These are phyloP conservation scores for Semnornis frantzii DNA, from an alignment of 2,113 vertebrate species.

Conservation along the genomic window DNA sequence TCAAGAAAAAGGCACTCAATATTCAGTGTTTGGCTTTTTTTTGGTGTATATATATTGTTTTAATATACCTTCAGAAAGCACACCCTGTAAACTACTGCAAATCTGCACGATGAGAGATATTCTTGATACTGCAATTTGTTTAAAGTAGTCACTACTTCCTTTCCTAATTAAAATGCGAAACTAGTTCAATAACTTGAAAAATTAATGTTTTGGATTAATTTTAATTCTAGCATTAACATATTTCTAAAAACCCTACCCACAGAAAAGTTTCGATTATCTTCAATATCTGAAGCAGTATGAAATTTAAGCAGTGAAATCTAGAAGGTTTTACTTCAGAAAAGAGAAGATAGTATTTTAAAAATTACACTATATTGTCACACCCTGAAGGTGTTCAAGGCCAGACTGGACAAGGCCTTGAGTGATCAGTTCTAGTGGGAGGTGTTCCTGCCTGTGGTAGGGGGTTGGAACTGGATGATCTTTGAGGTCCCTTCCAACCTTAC, in stretches of 20 bases:
- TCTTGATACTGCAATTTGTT: background rate
- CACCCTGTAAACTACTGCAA: background rate
- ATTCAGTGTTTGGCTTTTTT: background rate
- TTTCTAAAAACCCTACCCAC: background rate
- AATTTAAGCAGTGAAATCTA: background rate
- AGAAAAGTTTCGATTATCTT: background rate
- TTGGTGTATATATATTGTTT: background rate
- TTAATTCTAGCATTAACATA: background rate
- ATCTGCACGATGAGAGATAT: background rate
- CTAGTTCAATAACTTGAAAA: background rate
- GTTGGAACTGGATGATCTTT: no score
- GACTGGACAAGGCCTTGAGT: no score
- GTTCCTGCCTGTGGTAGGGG: no score
- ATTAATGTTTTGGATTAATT: background rate
- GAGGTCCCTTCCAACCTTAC: no score
- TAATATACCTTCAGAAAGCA: background rate
- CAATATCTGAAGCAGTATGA: background rate
- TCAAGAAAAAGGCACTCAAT: background rate
- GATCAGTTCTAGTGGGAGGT: no score
- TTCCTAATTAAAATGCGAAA: background rate
- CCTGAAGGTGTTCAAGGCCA: no score
- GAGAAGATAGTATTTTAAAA: background rate
- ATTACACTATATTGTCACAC: no score
- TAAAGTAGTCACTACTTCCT: background rate
- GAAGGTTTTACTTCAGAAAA: background rate